phyloP scores from a whole-genome alignment of 2,888 invertebrate genomes.

The Himalopsyche anomala region DNA sequence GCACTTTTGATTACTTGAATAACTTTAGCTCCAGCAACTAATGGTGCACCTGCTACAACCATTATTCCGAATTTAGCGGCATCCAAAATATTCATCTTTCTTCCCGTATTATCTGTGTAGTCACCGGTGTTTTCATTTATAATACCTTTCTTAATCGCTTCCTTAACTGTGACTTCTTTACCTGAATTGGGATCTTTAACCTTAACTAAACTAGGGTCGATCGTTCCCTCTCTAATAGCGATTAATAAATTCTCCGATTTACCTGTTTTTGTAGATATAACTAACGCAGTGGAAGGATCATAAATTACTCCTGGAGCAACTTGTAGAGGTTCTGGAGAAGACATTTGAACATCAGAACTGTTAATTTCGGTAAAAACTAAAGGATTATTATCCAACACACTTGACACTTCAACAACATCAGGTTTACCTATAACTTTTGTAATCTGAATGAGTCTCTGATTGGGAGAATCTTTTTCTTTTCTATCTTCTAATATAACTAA shows the following conservation, averaged over 20 bases:
- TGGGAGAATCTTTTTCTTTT: slow-evolving; percentile 73
- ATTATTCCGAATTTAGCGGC: slow-evolving; percentile 80
- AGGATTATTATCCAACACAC: slow-evolving; percentile 73
- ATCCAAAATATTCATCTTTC: slow-evolving; percentile 79
- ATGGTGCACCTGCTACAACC: slow-evolving; percentile 85
- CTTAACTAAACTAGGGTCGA: slow-evolving; percentile 81
- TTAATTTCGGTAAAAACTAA: slow-evolving; percentile 75
- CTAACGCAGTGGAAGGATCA: slow-evolving; percentile 85
- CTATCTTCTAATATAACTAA: slow-evolving; percentile 80
- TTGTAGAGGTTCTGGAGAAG: slow-evolving; percentile 80
- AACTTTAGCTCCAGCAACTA: slow-evolving; percentile 83
- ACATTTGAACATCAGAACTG: slow-evolving; percentile 71
- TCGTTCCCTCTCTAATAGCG: slow-evolving; percentile 86
- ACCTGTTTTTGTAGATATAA: slow-evolving; percentile 84
- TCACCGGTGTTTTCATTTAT: slow-evolving; percentile 76
- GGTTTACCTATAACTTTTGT: slow-evolving; percentile 84
- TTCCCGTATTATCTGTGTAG: slow-evolving; percentile 81
- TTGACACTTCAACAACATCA: slow-evolving; percentile 83
- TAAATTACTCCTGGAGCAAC: slow-evolving; percentile 85
- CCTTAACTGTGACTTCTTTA: slow-evolving; percentile 78
- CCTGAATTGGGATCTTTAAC: slow-evolving; percentile 84
- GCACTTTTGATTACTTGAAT: slow-evolving; percentile 80
- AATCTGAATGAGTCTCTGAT: slow-evolving; percentile 83
- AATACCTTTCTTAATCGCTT: slow-evolving; percentile 75
- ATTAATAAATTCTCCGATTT: slow-evolving; percentile 83